Percentiles rank a stretch among this genome's conserved stretches.
These are phyloP conservation scores for Eurystomus gularis DNA, from an alignment of 2,113 vertebrate genomes.

Conservation along the genomic window DNA sequence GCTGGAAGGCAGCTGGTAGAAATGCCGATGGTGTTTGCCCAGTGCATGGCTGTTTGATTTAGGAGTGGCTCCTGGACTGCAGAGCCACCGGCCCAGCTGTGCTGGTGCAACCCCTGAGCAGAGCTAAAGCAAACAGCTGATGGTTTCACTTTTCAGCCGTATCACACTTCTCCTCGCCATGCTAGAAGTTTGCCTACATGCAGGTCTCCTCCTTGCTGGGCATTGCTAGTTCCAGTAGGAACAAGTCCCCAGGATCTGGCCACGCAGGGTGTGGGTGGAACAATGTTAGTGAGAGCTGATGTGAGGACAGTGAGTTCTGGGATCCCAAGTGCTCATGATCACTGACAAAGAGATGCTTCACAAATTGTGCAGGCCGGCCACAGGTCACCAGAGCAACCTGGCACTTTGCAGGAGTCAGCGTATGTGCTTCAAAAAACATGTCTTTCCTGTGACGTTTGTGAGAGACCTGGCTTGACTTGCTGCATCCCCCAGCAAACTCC, in stretches of 20 bases:
- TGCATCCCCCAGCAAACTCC: background rate
- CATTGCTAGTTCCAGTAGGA: background rate
- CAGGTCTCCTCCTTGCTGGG: background rate
- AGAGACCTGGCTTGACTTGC: background rate
- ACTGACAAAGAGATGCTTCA: background rate
- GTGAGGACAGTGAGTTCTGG: background rate
- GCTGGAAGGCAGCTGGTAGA: background rate
- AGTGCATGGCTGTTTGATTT: constrained; percentile 4
- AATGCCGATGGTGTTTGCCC: background rate
- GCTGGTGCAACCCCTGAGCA: background rate
- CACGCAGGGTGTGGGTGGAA: background rate
- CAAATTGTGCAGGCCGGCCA: background rate
- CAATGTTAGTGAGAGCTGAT: background rate
- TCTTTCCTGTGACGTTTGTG: background rate
- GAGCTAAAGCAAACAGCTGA: background rate
- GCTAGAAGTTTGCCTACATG: background rate
- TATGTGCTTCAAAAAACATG: background rate
- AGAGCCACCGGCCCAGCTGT: background rate
- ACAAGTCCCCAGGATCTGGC: background rate
- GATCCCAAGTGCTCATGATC: background rate
- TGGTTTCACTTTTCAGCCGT: background rate
- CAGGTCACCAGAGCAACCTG: background rate
- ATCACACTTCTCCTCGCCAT: rapidly evolving
- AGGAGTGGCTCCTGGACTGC: constrained; percentile 7
- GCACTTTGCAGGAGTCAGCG: background rate